phyloP scores from a whole-genome alignment of 2,113 vertebrate genomes.

The Lynx canadensis region DNA sequence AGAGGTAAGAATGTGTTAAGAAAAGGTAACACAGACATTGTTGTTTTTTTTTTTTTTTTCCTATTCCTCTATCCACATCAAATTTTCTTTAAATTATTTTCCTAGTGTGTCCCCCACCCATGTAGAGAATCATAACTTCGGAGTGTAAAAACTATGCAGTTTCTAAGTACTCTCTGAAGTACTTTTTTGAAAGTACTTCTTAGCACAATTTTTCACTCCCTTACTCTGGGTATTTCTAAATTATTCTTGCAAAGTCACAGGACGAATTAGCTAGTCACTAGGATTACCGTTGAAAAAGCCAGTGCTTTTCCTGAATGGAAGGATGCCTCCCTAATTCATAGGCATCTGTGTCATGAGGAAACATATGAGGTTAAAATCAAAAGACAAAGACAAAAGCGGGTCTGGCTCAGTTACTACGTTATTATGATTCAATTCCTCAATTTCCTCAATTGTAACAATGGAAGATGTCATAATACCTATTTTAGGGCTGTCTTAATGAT shows the following conservation, averaged over 20 bases:
- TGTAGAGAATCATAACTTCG: not conserved
- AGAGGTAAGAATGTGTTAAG: not conserved
- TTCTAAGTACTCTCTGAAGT: conserved; percentile 32
- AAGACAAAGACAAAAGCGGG: not conserved
- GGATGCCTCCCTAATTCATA: not conserved
- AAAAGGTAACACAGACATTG: not conserved
- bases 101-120: not conserved
- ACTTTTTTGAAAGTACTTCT: not conserved
- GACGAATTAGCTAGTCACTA: not conserved
- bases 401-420: not conserved
- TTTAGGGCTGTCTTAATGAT: not conserved
- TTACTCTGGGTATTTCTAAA: not conserved
- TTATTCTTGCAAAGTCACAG: not conserved
- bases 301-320: not conserved
- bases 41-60: not conserved
- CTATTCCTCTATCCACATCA: not conserved
- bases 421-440: not conserved
- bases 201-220: not conserved
- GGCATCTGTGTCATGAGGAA: not conserved
- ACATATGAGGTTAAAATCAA: not conserved
- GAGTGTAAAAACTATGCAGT: not conserved
- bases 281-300: not conserved
- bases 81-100: not conserved
- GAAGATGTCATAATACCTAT: not conserved
- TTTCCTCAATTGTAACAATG: not conserved